Evolutionary conservation across 2,888 invertebrate species (phyloP), one percentile per base, ranked within the genome.

Genomic region (Anoplius nigerrimus): DNA sequence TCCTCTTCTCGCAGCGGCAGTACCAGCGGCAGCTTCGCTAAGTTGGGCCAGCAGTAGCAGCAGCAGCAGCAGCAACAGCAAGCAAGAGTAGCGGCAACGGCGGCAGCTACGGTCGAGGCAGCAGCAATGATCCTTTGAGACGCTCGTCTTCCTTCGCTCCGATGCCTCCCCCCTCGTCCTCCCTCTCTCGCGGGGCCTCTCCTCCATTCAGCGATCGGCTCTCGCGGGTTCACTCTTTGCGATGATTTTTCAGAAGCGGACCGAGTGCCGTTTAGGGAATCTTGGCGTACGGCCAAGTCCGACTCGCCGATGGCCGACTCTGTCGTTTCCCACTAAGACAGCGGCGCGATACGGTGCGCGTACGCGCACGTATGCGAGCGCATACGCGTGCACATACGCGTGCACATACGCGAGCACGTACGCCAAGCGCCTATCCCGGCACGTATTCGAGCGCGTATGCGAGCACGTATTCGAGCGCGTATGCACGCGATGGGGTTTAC

Each of bases 221-320:
- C 62, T 54, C 62, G 66, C 64, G 62, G 54, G 59, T 54, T 66
- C 61, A 56, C 63, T 78, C 72, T 79, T 78, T 72, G 77, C 75
- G 78, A 78, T 73, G 83, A 84, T 83, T 84, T 84, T 85, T 85
- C 84, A 82, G 76, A 78, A 82, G 77, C 53, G 58, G 63, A 57
- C 65, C 70, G 46, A 60, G 76, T 75, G 75, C 87, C 88, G 87
- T 87, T 87, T 87, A 88, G 87, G 88, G 86, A 86, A 88, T 86
- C 84, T 87, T 88, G 87, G 83, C 82, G 78, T 65, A 62, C 74
- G 62, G 73, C 74, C 78, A 76, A 66, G 75, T 75, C 72, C 73
- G 65, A 62, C 75, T 72, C 72, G 2, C 24, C 34, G 77, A 77
- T 77, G 72, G 69, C 75, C 74, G 62, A 61, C 66, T 59, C 56